Percentiles rank a stretch among this genome's conserved stretches.
Conservation (phyloP, 2,888 invertebrate genomes). For the Eudemis profundana region DNA sequence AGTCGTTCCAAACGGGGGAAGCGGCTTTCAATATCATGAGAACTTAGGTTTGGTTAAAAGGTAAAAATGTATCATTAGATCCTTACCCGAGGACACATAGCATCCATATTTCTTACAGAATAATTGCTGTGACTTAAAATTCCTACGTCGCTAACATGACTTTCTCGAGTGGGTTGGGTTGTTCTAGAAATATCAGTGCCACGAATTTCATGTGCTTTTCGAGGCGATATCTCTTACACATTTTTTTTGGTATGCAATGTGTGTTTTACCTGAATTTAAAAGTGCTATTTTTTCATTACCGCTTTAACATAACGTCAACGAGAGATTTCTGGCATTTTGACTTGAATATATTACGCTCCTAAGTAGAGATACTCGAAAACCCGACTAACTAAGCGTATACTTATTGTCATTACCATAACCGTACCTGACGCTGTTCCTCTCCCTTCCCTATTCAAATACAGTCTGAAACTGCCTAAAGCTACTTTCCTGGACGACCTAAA, state of each 20-base stretch:
- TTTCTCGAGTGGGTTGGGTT: slow-evolving; percentile 66
- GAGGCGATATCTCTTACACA: background rate
- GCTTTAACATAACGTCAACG: no score
- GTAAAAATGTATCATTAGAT: slow-evolving; percentile 51
- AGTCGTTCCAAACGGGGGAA: background rate
- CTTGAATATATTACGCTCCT: background rate
- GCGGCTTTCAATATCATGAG: background rate
- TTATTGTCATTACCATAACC: slow-evolving; percentile 20
- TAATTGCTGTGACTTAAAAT: slow-evolving; percentile 74
- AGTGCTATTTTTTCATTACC: no score
- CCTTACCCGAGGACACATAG: slow-evolving; percentile 58
- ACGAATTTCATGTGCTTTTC: slow-evolving; percentile 51
- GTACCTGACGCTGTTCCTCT: slow-evolving; percentile 2
- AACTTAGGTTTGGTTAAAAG: background rate
- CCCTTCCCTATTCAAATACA: background rate
- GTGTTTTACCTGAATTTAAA: no score
- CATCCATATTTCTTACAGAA: slow-evolving; percentile 60
- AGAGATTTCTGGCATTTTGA: background rate
- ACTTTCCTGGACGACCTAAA: slow-evolving; percentile 5
- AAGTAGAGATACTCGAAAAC: background rate
- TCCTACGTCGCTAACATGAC: slow-evolving; percentile 65
- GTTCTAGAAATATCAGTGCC: slow-evolving; percentile 58
- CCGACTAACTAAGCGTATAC: slow-evolving; percentile 22
- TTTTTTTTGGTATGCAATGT: no score
- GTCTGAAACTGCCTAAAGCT: slow-evolving; percentile 4